A percentile compares a stretch with the other conserved stretches of the same genome.
phyloP scores from a whole-genome alignment of 2,888 invertebrate genomes.

The Spisula subtruncata region DNA sequence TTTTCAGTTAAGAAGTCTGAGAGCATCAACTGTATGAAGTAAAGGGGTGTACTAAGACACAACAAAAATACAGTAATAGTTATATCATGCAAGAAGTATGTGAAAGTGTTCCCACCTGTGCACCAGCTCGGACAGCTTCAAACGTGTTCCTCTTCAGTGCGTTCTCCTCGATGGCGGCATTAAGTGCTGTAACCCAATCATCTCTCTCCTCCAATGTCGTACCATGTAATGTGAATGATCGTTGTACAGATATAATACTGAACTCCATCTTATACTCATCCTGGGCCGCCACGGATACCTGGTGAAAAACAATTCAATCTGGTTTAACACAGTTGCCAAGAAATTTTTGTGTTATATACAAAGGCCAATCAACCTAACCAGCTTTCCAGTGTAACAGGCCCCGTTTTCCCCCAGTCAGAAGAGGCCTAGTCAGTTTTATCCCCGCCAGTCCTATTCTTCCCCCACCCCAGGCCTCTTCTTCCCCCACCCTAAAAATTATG shows the following conservation, averaged over 20 bases:
- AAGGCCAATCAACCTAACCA: no score
- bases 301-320: slow-evolving; percentile 5
- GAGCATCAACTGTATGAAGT: background rate
- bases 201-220: slow-evolving; percentile 89
- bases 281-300: slow-evolving; percentile 82
- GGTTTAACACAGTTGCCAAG: no score
- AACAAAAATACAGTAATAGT: no score
- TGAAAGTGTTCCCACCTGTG: slow-evolving; percentile 68
- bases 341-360: no score
- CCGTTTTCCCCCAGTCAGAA: no score
- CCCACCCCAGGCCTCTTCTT: no score
- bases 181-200: slow-evolving; percentile 89
- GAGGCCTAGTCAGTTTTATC: no score
- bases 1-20: background rate
- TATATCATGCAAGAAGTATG: no score
- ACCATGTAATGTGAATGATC: slow-evolving; percentile 89
- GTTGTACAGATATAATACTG: slow-evolving; percentile 89
- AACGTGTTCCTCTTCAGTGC: slow-evolving; percentile 88
- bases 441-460: no score
- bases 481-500: no score
- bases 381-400: no score
- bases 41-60: slow-evolving; percentile 2
- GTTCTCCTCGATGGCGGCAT: slow-evolving; percentile 88
- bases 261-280: slow-evolving; percentile 90
- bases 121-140: slow-evolving; percentile 76